These are phyloP conservation scores for Poeciliopsis occidentalis DNA, from an alignment of 2,113 vertebrate species.

Conservation along the genomic window DNA sequence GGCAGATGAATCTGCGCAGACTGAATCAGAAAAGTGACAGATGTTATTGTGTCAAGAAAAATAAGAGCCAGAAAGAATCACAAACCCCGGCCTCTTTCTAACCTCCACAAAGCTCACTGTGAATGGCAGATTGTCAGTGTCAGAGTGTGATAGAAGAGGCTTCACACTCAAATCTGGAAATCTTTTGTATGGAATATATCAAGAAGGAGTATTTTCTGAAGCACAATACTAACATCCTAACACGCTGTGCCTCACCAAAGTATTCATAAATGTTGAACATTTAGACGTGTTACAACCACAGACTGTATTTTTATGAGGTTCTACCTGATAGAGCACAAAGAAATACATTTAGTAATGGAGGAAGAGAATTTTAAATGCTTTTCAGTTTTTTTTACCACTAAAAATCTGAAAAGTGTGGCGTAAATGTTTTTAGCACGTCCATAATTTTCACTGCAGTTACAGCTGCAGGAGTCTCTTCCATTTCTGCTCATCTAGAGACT, in stretches of 20 bases:
- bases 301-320: too few relatives aligned
- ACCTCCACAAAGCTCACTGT: constrained; percentile 16
- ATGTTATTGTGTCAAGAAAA: constrained; percentile 13
- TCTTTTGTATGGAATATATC: neutral
- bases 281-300: too few relatives aligned
- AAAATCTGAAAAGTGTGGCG: too few relatives aligned
- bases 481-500: too few relatives aligned
- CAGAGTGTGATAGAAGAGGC: constrained; percentile 23
- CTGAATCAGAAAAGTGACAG: neutral
- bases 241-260: neutral
- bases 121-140: constrained; percentile 8
- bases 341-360: too few relatives aligned
- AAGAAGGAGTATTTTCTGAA: constrained; percentile 2
- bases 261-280: too few relatives aligned
- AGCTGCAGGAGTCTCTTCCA: too few relatives aligned
- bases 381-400: too few relatives aligned
- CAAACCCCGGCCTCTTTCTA: constrained; percentile 1
- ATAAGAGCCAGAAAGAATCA: constrained; percentile 6
- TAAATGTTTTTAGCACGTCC: too few relatives aligned
- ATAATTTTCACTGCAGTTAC: too few relatives aligned
- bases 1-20: constrained; percentile 1
- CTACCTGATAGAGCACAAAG: too few relatives aligned
- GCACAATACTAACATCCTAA: neutral
- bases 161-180: constrained; percentile 2
- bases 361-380: too few relatives aligned